These are phyloP conservation scores for Sternarchorhynchus goeldii DNA, from an alignment of 2,797 vertebrate genomes.

Conservation along the genomic window DNA sequence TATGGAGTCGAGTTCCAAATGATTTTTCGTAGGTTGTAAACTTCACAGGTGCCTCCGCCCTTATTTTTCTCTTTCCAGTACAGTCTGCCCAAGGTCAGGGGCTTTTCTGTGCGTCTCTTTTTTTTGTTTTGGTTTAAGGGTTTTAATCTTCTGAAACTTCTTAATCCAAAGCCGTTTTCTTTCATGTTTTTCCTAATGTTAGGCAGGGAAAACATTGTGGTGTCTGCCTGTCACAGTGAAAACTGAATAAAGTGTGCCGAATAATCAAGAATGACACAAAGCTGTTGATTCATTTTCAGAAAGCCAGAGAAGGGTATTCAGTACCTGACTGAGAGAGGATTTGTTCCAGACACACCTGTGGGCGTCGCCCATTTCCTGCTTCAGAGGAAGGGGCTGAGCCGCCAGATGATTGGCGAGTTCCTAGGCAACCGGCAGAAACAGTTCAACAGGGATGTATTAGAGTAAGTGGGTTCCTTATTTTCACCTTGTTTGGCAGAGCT, in stretches of 20 bases:
- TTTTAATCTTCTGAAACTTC: too few relatives aligned
- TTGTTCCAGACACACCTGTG: slow-evolving; percentile 93
- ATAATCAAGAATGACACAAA: background rate
- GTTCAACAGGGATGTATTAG: slow-evolving; percentile 95
- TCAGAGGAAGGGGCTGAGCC: slow-evolving; percentile 94
- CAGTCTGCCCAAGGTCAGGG: background rate
- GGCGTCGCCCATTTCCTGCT: slow-evolving; percentile 97
- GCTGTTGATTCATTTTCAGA: slow-evolving; percentile 66
- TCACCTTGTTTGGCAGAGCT: too few relatives aligned
- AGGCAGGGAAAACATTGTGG: background rate
- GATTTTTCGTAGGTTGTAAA: slow-evolving; percentile 1
- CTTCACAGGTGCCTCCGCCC: background rate
- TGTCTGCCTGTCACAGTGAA: background rate
- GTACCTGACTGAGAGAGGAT: slow-evolving; percentile 93
- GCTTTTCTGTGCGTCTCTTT: background rate
- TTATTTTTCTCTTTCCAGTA: background rate
- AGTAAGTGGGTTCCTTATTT: slow-evolving; percentile 79
- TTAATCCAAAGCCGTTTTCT: background rate
- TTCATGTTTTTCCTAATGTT: background rate
- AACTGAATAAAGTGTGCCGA: background rate
- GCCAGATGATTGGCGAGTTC: slow-evolving; percentile 98
- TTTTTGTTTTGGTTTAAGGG: too few relatives aligned
- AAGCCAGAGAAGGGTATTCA: slow-evolving; percentile 97
- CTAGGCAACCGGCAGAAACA: slow-evolving; percentile 96
- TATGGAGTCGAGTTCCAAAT: background rate